Percentiles rank a stretch among this genome's conserved stretches.
Conservation (phyloP, 2,113 vertebrate species). For the Crotophaga sulcirostris region DNA sequence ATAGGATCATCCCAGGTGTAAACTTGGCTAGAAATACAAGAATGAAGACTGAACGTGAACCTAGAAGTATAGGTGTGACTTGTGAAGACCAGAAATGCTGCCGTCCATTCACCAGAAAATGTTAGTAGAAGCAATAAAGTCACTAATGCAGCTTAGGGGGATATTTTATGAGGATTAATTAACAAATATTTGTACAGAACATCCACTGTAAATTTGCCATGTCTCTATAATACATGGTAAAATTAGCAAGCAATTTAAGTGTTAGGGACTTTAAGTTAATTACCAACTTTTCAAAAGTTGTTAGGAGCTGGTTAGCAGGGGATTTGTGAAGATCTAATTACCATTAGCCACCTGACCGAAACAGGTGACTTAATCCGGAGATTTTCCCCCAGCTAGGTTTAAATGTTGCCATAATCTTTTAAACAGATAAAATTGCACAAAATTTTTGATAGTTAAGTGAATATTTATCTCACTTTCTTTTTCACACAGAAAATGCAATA, state of each 20-base stretch:
- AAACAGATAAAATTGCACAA: neutral
- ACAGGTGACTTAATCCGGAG: neutral
- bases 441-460: neutral
- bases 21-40: neutral
- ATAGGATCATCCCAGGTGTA: neutral
- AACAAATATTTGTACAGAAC: conserved; percentile 6
- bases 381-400: neutral
- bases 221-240: neutral
- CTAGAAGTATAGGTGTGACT: neutral
- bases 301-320: neutral
- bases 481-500: neutral
- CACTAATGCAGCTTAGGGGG: neutral
- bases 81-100: neutral
- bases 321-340: neutral
- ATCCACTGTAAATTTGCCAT: neutral
- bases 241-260: neutral
- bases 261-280: neutral
- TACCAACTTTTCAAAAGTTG: neutral
- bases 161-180: neutral
- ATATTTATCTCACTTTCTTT: neutral
- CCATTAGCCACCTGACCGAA: neutral
- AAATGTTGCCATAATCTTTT: neutral
- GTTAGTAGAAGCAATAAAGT: neutral
- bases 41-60: fast-evolving
- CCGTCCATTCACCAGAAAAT: neutral